Conservation (phyloP, 2,113 vertebrate species). For the Barbus barbus region DNA sequence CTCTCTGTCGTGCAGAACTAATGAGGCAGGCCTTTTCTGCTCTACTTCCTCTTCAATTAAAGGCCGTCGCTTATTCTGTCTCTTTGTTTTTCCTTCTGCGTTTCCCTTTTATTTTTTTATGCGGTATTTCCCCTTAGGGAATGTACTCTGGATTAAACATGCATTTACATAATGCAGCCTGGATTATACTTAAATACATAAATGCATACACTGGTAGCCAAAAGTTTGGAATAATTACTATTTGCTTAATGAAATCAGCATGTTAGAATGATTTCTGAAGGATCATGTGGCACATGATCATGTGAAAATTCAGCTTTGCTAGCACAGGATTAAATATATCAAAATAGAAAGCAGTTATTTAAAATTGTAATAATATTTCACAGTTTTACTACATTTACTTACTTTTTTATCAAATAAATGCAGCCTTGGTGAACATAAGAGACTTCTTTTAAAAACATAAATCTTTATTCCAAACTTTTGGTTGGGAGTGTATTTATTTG, state of each 20-base stretch:
- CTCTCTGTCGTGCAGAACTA: neutral
- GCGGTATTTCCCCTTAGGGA: conserved; percentile 33
- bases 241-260: neutral
- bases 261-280: neutral
- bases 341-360: no score
- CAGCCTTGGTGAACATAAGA: no score
- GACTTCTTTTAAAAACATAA: no score
- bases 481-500: neutral
- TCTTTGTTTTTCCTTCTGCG: neutral
- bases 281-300: neutral
- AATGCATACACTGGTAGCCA: neutral
- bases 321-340: no score
- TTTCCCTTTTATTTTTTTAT: conserved; percentile 32
- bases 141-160: conserved; percentile 35
- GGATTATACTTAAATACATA: neutral
- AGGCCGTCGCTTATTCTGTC: conserved; percentile 13
- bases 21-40: conserved; percentile 48
- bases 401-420: no score
- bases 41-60: conserved; percentile 49
- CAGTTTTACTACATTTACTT: no score
- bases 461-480: no score
- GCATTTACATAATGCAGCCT: conserved; percentile 18
- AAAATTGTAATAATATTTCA: no score
- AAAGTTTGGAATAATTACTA: neutral
- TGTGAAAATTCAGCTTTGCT: no score